A percentile compares a stretch with the other conserved stretches of the same genome.
Conservation (phyloP, 2,113 vertebrate species). For the Thalassoma bifasciatum region DNA sequence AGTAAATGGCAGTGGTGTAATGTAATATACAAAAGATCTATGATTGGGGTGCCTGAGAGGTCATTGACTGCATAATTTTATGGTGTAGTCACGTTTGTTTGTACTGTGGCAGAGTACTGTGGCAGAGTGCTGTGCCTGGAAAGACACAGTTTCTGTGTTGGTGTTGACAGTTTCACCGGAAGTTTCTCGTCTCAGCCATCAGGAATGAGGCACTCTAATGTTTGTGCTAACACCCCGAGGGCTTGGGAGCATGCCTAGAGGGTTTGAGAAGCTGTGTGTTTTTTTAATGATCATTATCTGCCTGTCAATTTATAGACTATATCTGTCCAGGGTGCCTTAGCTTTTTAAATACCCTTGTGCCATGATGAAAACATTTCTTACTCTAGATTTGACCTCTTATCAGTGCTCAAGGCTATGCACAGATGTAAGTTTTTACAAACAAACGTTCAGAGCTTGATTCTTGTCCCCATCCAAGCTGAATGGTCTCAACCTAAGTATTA, state of each 20-base stretch:
- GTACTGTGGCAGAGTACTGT: neutral
- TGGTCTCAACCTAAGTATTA: neutral
- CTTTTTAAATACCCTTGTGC: too few relatives aligned
- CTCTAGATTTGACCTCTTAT: too few relatives aligned
- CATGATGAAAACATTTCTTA: too few relatives aligned
- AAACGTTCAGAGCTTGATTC: neutral
- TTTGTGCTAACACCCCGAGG: slow-evolving; percentile 11
- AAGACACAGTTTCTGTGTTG: slow-evolving; percentile 40
- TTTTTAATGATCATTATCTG: neutral
- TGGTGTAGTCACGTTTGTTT: neutral
- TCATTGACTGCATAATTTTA: neutral
- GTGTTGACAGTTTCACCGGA: slow-evolving; percentile 51
- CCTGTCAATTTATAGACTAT: neutral
- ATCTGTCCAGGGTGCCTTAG: neutral
- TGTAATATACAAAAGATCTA: neutral
- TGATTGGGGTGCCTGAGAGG: neutral
- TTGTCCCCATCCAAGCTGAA: neutral
- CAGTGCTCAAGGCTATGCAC: too few relatives aligned
- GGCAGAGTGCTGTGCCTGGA: neutral
- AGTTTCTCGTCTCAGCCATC: slow-evolving; percentile 32
- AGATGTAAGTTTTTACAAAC: too few relatives aligned
- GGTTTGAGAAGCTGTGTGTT: neutral
- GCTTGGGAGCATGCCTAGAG: slow-evolving; percentile 3
- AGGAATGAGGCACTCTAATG: slow-evolving; percentile 29
- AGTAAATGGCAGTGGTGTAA: slow-evolving; percentile 2